Evolutionary conservation across 35 echinoderm and acorn worm genomes (phyloP), one percentile per base, ranked within the genome.

Genomic region (Eucidaris tribuloides): DNA sequence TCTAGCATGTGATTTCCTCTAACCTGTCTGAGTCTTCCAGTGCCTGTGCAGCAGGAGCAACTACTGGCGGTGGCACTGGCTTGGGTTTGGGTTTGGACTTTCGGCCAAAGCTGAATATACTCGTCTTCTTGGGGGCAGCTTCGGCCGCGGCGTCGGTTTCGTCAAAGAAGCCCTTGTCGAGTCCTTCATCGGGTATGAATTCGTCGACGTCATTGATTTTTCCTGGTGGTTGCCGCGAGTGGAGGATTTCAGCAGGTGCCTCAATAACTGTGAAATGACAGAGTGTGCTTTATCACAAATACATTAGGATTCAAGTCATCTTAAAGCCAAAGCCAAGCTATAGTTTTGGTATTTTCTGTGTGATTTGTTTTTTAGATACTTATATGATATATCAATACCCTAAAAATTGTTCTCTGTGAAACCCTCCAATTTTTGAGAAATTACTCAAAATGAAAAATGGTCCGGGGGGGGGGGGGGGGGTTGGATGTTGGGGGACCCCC

Each of bases 181-280:
- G 65, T 0, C 86, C 86, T 18, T 90, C 95, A 4, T 89, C 95
- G 14, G 95, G 95, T 4, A 98, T 48, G 74, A 98, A 98, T 33
- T 98, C 95, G 24, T 98, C 95, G 18, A 90, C 95, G 32, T 33
- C 79, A 23, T 62, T 55, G 58, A 77, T 84, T 19, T 86, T 78
- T 1, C 43, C 43, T 54, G 85, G 79, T 45, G 68, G 68, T 20
- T 74, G 14, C 18, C 41, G 68, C 6, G 68, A 41, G 9, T 41
- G 68, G 34, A 77, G 76, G 62, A 84, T 80, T 83, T 84, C 86
- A 5, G 86, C 86, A 18, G 87, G 81, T 1, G 82, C 19, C 46
- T 94, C 92, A 20, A 89, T 81, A 13, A 76, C 92, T 94, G 61
- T n/a, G n/a, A n/a, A n/a, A n/a, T n/a, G n/a, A n/a, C n/a, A n/a